Evolutionary conservation across 2,113 vertebrate species (phyloP).

Genomic region (Andinoacara biseriatus): DNA sequence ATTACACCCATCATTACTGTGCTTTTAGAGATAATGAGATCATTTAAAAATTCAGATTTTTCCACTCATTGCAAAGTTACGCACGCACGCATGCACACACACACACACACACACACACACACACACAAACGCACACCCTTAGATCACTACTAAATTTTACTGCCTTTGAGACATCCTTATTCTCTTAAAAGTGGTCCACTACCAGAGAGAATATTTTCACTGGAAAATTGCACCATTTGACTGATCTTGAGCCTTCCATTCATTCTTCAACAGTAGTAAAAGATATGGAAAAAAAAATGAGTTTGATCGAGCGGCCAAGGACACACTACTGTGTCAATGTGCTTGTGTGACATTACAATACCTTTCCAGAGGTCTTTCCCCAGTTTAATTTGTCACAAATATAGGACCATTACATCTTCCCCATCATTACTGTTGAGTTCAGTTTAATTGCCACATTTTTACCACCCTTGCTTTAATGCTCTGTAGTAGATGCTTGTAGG

Average conservation of each 20-base stretch:
- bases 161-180: constrained; percentile 54
- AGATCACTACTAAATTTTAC: constrained; percentile 45
- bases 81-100: not conserved
- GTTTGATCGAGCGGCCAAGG: constrained; percentile 51
- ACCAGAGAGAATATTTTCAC: constrained; percentile 33
- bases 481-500: constrained; percentile 31
- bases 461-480: constrained; percentile 34
- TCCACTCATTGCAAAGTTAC: not conserved
- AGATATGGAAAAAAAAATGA: constrained; percentile 45
- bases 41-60: not conserved
- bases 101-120: too few species aligned
- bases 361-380: constrained; percentile 21
- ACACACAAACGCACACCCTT: not conserved
- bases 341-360: constrained; percentile 40
- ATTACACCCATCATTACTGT: not conserved
- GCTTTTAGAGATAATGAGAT: not conserved
- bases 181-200: constrained; percentile 40
- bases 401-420: constrained; percentile 20
- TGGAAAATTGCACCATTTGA: constrained; percentile 41
- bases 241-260: constrained; percentile 41
- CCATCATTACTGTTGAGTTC: constrained; percentile 20
- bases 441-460: constrained; percentile 42
- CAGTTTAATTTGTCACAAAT: constrained; percentile 36
- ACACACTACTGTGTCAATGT: constrained; percentile 43
- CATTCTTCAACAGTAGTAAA: constrained; percentile 41